phyloP scores from a whole-genome alignment of 2,113 vertebrate species.

The Daphoenositta chrysoptera region DNA sequence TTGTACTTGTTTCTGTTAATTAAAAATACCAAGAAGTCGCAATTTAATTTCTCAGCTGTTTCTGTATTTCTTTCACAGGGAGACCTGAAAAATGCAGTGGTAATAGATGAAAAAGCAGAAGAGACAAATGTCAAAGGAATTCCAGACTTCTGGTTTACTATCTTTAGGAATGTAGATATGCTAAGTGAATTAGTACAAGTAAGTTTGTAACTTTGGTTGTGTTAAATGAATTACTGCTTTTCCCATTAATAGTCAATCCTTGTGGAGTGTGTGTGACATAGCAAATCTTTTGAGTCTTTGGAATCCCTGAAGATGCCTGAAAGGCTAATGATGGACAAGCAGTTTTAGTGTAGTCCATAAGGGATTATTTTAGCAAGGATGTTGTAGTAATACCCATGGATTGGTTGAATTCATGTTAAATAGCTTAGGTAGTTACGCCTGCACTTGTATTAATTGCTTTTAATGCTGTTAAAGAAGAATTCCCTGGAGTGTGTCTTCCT shows the following conservation, averaged over 20 bases:
- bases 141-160: conserved; percentile 97
- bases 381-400: not conserved
- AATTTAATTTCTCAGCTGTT: not conserved
- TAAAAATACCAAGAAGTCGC: not conserved
- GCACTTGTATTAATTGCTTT: not conserved
- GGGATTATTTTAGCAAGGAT: not conserved
- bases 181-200: conserved; percentile 95
- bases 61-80: conserved; percentile 65
- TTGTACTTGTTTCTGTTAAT: not conserved
- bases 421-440: not conserved
- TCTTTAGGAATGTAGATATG: conserved; percentile 97
- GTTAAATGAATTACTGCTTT: not conserved
- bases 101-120: conserved; percentile 84
- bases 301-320: not conserved
- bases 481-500: not conserved
- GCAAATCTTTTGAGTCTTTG: not conserved
- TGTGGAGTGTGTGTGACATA: not conserved
- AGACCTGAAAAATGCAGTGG: conserved; percentile 87
- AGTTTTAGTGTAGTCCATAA: not conserved
- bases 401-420: not conserved
- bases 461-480: not conserved
- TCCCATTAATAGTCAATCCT: not conserved
- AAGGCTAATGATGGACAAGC: not conserved
- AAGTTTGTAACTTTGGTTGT: not conserved
- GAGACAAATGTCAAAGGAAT: conserved; percentile 87